Conservation (phyloP, 2,888 invertebrate species). For the Macrosoma leucophasiata region DNA sequence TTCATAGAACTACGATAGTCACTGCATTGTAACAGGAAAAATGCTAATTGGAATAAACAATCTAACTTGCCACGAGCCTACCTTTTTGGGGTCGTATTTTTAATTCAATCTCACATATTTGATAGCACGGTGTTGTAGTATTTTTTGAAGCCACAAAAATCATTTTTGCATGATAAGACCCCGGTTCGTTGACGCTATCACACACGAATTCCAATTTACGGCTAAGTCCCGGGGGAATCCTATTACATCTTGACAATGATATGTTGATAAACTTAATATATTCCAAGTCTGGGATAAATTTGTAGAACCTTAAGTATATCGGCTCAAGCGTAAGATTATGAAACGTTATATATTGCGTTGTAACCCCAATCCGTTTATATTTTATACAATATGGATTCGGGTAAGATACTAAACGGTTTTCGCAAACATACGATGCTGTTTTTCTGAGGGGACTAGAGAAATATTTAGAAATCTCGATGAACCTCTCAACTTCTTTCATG, state of each 20-base stretch:
- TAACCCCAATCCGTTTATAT: conserved; percentile 49
- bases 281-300: conserved; percentile 54
- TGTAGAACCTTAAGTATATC: conserved; percentile 56
- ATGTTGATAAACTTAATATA: conserved; percentile 57
- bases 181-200: conserved; percentile 53
- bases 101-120: conserved; percentile 60
- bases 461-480: conserved; percentile 63
- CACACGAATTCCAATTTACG: conserved; percentile 55
- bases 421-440: conserved; percentile 59
- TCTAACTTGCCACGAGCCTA: too few relatives aligned
- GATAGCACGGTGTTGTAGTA: conserved; percentile 60
- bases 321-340: conserved; percentile 54
- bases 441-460: conserved; percentile 59
- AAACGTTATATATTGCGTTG: conserved; percentile 52
- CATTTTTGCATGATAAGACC: conserved; percentile 46
- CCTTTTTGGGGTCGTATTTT: conserved; percentile 43
- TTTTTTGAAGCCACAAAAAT: conserved; percentile 61
- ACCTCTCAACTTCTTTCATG: conserved; percentile 54
- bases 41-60: too few relatives aligned
- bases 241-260: conserved; percentile 46
- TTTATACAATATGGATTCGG: conserved; percentile 50
- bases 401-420: conserved; percentile 49
- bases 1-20: too few relatives aligned
- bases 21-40: too few relatives aligned
- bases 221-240: conserved; percentile 59